phyloP scores from a whole-genome alignment of 2,888 invertebrate genomes.

The Philereme vetulata region DNA sequence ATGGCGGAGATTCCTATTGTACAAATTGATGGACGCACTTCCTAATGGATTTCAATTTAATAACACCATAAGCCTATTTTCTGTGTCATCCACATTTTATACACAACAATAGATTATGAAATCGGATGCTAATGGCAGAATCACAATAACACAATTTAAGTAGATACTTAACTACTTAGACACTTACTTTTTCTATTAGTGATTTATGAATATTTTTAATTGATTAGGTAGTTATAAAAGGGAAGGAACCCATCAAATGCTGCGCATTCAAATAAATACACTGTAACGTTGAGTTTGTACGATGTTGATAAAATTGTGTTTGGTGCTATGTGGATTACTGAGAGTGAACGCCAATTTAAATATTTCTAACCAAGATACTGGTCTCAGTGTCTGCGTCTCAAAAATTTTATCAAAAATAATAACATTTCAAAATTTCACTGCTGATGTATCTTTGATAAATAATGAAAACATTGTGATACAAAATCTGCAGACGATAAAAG shows the following conservation, averaged over 20 bases:
- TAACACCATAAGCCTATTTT: too few relatives aligned
- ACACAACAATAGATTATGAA: too few relatives aligned
- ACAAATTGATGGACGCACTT: too few relatives aligned
- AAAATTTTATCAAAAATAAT: constrained; percentile 36
- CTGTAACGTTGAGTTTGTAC: background rate
- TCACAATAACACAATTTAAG: too few relatives aligned
- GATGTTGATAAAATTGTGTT: constrained; percentile 20
- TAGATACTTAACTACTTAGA: too few relatives aligned
- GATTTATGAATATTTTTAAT: too few relatives aligned
- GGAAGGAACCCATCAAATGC: background rate
- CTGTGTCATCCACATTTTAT: too few relatives aligned
- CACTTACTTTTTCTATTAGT: too few relatives aligned
- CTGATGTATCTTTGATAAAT: constrained; percentile 46
- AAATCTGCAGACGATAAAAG: constrained; percentile 38
- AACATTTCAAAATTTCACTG: constrained; percentile 13
- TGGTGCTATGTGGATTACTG: constrained; percentile 4
- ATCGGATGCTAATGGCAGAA: too few relatives aligned
- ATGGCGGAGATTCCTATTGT: too few relatives aligned
- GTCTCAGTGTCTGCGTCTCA: constrained; percentile 37
- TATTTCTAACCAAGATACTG: constrained; percentile 4
- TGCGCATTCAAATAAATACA: background rate
- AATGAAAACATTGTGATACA: constrained; percentile 37
- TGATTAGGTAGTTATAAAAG: too few relatives aligned
- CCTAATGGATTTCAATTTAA: too few relatives aligned
- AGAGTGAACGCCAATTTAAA: constrained; percentile 18